Evolutionary conservation across 2,888 invertebrate genomes (phyloP).

Genomic region (Fissipunctia ypsillon): DNA sequence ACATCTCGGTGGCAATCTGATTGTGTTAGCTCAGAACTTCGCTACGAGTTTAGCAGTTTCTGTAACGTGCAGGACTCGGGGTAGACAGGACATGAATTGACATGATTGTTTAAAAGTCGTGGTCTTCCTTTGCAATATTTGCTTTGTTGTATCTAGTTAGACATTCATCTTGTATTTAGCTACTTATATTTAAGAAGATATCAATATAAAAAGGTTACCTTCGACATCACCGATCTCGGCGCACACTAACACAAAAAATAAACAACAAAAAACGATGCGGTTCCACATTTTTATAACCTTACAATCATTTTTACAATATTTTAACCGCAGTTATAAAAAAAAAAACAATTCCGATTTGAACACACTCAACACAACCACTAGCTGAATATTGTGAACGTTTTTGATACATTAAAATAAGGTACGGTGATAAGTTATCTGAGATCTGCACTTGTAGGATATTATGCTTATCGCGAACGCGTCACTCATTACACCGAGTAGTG

Average conservation of each 20-base stretch:
- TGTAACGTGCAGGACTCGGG: background rate
- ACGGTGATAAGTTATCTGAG: conserved; percentile 83
- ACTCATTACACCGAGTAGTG: conserved; percentile 67
- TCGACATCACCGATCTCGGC: conserved; percentile 70
- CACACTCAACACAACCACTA: conserved; percentile 53
- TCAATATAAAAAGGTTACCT: conserved; percentile 53
- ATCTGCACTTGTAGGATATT: conserved; percentile 77
- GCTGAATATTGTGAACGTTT: conserved; percentile 67
- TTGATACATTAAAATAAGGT: conserved; percentile 75
- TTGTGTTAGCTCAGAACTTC: background rate
- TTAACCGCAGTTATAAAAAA: conserved; percentile 36
- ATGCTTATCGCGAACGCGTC: conserved; percentile 77
- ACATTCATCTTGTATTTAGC: background rate
- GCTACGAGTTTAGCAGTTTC: background rate
- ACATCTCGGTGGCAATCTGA: background rate
- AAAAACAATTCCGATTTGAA: conserved; percentile 29
- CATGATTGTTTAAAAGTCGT: background rate
- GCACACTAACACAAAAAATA: conserved; percentile 72
- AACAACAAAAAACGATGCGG: conserved; percentile 72
- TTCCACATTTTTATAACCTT: conserved; percentile 73
- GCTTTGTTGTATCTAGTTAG: background rate
- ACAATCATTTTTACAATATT: conserved; percentile 62
- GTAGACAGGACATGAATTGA: background rate
- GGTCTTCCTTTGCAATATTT: background rate
- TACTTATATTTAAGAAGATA: background rate